Conservation (phyloP, 2,888 invertebrate species). For the Hydraecia micacea region DNA sequence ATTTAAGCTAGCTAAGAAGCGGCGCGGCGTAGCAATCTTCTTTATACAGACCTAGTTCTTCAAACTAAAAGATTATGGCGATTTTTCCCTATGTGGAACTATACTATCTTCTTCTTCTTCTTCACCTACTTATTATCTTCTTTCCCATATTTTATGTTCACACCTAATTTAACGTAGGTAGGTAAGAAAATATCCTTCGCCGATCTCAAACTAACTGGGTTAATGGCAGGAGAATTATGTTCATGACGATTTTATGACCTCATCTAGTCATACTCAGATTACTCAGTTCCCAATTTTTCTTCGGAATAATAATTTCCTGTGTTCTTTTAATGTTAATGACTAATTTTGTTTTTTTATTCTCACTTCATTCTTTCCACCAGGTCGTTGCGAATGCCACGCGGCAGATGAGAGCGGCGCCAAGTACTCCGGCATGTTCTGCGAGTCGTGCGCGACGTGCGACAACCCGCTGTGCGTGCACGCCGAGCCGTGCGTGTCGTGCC, state of each 20-base stretch:
- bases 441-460: conserved; percentile 86
- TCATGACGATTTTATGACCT: background rate
- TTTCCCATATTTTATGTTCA: background rate
- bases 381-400: conserved; percentile 81
- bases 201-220: background rate
- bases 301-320: background rate
- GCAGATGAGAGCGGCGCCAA: conserved; percentile 72
- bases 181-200: background rate
- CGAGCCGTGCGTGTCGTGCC: conserved; percentile 85
- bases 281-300: background rate
- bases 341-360: background rate
- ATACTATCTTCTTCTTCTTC: no score
- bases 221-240: background rate
- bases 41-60: no score
- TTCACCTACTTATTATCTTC: no score
- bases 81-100: no score
- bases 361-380: conserved; percentile 67
- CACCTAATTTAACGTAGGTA: background rate
- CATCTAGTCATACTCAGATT: background rate
- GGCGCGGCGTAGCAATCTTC: no score
- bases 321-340: background rate
- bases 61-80: no score
- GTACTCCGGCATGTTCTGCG: conserved; percentile 88
- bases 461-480: conserved; percentile 88
- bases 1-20: no score